phyloP scores from a whole-genome alignment of 2,888 invertebrate genomes.

The Lycaena phlaeas region DNA sequence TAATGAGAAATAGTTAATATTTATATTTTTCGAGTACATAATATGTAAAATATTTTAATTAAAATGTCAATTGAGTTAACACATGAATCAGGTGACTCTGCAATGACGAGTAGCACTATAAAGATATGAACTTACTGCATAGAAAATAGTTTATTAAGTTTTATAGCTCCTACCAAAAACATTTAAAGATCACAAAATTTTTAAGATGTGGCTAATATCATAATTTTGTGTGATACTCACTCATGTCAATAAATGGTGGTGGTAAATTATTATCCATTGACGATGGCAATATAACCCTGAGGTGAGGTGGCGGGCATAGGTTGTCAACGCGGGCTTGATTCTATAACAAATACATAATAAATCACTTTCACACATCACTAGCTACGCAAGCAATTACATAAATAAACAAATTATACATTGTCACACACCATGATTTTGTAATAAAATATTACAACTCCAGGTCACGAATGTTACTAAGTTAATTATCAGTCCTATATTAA shows the following conservation, averaged over 20 bases:
- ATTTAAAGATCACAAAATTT: no score
- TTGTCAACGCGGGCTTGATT: slow-evolving; percentile 45
- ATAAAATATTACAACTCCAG: neutral
- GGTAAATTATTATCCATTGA: slow-evolving; percentile 42
- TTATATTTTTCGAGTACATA: no score
- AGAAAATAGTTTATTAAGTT: no score
- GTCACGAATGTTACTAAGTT: slow-evolving; percentile 15
- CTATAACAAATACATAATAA: slow-evolving; percentile 36
- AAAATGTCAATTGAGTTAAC: no score
- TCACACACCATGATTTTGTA: slow-evolving; percentile 28
- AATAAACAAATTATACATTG: slow-evolving; percentile 47
- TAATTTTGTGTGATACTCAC: slow-evolving; percentile 44
- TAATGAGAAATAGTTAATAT: no score
- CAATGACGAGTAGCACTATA: no score
- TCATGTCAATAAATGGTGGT: slow-evolving; percentile 50
- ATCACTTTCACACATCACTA: slow-evolving; percentile 38
- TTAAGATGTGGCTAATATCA: no score
- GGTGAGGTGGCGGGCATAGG: slow-evolving; percentile 43
- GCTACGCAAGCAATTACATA: slow-evolving; percentile 44
- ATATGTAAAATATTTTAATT: no score
- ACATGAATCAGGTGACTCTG: no score
- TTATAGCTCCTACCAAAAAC: no score
- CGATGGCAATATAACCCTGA: slow-evolving; percentile 53
- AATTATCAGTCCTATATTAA: slow-evolving; percentile 20
- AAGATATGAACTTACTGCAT: no score